Base-by-base conservation (phyloP, 2,113 vertebrate genomes). In the Arothron firmamentum region DNA sequence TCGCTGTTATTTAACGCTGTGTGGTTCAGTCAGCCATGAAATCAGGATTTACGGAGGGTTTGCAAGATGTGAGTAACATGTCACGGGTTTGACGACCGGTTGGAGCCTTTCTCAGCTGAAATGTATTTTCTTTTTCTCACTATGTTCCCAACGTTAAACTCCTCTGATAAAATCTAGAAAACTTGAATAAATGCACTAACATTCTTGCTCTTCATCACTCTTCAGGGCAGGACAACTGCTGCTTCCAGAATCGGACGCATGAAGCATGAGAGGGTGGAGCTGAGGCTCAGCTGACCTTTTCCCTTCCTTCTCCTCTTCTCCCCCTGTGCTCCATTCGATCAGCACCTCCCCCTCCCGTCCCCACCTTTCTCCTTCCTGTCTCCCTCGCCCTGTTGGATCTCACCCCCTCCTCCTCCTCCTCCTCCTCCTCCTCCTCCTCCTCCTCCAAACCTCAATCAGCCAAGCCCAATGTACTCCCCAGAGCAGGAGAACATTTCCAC, bases 401-500 rank as follows among this genome's bases (percentile, higher is more conserved):
- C 54, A 56, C 56, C 69, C 56, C 65, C 62, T n/a, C 65, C 74
- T 64, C 59, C 53, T 65, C 59, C 53, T 72, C 59, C 50, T 63
- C 70, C 49, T 65, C 59, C 53, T 72, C 56, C 69, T 55, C 65
- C 62, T n/a, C 65, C 74, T 64, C 59, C 53, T 65, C 59, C 53
- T 72, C 59, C 50, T 63, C 70, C 49, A 14, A 52, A 55, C 67
- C 71, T 66, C 67, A 65, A 77, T 89, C 90, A 93, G 72, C 93
- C 82, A 92, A 89, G 89, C 94, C 90, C 91, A 93, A 89, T 99
- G 97, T 98, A 95, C 93, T 98, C 95, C 90, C 96, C 95, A 83
- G 97, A 99, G 92, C 96, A 96, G 93, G 97, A 99, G 90, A 99
- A 96, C 93, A 98, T 92, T 87, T 92, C 89, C 85, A 90, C 90